phyloP scores from a whole-genome alignment of 2,797 vertebrate genomes.

The Oreonectes daqikongensis region DNA sequence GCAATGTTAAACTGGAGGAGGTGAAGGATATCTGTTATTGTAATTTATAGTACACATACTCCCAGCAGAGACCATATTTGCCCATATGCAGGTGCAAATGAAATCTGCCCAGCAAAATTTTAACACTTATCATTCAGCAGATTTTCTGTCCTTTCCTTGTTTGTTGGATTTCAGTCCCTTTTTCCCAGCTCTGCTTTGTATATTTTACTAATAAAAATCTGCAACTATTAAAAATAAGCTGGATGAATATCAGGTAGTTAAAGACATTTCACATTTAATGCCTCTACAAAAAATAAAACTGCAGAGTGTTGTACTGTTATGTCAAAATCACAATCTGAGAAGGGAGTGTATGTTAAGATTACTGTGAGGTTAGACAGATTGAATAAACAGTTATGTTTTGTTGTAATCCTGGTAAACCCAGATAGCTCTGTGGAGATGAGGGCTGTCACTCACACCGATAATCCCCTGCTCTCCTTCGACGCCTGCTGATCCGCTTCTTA shows the following conservation, averaged over 20 bases:
- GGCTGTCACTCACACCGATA: conserved; percentile 75
- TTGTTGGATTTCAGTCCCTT: not conserved
- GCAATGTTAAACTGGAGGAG: not conserved
- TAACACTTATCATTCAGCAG: not conserved
- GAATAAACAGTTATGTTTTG: conserved; percentile 68
- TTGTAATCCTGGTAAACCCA: conserved; percentile 72
- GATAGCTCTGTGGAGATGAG: conserved; percentile 69
- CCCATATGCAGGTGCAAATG: conserved; percentile 1
- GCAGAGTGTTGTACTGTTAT: conserved; percentile 3
- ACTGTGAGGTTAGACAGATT: conserved; percentile 47
- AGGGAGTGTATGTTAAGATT: conserved; percentile 28
- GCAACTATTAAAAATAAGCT: not conserved
- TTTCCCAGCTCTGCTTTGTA: not conserved
- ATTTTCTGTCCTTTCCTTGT: not conserved
- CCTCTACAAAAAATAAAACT: not conserved
- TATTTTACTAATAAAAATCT: not conserved
- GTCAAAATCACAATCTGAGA: conserved; percentile 26
- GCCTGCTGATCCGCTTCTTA: conserved; percentile 77
- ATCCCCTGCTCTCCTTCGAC: conserved; percentile 71
- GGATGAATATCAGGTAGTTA: not conserved
- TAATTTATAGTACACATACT: not conserved
- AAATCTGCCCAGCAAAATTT: not conserved
- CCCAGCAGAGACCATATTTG: conserved; percentile 8
- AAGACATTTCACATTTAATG: not conserved
- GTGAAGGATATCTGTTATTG: conserved; percentile 5